Conservation (phyloP, 2,888 invertebrate genomes). For the Diaphora mendica region DNA sequence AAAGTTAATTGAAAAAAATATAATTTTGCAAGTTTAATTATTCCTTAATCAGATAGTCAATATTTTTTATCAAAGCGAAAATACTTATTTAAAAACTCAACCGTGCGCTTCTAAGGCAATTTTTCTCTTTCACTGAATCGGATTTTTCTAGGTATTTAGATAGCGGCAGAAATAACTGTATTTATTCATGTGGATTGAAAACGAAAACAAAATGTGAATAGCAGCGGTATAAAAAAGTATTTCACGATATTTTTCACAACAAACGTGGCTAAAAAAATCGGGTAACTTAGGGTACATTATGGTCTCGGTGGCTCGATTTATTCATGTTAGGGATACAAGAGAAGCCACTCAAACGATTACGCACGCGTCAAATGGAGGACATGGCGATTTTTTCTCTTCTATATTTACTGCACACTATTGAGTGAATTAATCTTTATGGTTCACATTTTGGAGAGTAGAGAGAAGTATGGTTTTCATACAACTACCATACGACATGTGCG, state of each 20-base stretch:
- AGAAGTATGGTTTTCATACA: not conserved
- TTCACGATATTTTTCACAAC: conserved; percentile 10
- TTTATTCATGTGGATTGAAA: conserved; percentile 16
- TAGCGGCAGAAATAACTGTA: conserved; percentile 11
- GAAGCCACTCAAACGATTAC: conserved; percentile 62
- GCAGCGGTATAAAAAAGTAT: not conserved
- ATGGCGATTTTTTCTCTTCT: conserved; percentile 37
- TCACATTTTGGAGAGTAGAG: conserved; percentile 9
- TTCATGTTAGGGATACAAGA: conserved; percentile 62
- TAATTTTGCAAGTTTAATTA: conserved; percentile 31
- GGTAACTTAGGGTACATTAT: conserved; percentile 15
- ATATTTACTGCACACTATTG: conserved; percentile 27
- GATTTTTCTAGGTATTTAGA: conserved; percentile 27
- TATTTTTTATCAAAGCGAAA: conserved; percentile 28
- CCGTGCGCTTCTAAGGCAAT: conserved; percentile 14
- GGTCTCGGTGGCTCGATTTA: conserved; percentile 53
- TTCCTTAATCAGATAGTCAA: conserved; percentile 28
- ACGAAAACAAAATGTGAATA: conserved; percentile 5
- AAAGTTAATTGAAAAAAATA: not conserved
- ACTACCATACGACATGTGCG: not conserved
- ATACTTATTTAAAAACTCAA: conserved; percentile 19
- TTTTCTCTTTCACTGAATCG: conserved; percentile 23
- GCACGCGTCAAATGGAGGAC: conserved; percentile 33
- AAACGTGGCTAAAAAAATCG: conserved; percentile 13
- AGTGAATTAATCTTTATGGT: conserved; percentile 20